Conservation (phyloP, 2,113 vertebrate species). For the Boulengeromyrus knoepffleri region DNA sequence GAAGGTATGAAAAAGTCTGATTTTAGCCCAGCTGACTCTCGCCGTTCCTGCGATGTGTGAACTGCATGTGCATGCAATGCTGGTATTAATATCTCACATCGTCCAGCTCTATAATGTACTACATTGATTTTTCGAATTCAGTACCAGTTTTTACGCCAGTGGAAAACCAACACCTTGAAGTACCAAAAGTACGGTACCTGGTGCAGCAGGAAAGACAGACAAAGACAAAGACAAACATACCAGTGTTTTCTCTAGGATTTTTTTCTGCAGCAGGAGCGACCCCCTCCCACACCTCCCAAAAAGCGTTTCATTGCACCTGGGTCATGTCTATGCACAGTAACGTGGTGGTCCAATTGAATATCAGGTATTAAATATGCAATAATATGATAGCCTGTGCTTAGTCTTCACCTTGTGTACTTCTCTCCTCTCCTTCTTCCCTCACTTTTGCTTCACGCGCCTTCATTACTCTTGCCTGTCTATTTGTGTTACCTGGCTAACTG, state of each 20-base stretch:
- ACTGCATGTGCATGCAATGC: neutral
- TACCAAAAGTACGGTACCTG: neutral
- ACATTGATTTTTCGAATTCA: neutral
- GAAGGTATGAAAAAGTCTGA: neutral
- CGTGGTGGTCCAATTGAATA: neutral
- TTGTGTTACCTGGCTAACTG: neutral
- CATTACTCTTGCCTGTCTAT: neutral
- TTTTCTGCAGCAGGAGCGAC: neutral
- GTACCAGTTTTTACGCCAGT: neutral
- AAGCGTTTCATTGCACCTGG: neutral
- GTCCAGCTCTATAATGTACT: neutral
- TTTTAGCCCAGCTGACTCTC: neutral
- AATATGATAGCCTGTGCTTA: neutral
- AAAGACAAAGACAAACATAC: neutral
- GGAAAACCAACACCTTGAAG: neutral
- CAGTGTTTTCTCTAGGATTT: neutral
- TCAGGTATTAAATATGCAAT: neutral
- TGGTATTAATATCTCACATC: neutral
- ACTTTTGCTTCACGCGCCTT: neutral
- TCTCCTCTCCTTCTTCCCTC: neutral
- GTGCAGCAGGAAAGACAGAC: neutral
- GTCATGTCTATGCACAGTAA: neutral
- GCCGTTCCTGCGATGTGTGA: neutral
- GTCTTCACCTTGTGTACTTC: neutral
- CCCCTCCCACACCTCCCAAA: neutral